Conservation (phyloP, 1,140 invertebrate genomes). For the Mercenaria mercenaria region DNA sequence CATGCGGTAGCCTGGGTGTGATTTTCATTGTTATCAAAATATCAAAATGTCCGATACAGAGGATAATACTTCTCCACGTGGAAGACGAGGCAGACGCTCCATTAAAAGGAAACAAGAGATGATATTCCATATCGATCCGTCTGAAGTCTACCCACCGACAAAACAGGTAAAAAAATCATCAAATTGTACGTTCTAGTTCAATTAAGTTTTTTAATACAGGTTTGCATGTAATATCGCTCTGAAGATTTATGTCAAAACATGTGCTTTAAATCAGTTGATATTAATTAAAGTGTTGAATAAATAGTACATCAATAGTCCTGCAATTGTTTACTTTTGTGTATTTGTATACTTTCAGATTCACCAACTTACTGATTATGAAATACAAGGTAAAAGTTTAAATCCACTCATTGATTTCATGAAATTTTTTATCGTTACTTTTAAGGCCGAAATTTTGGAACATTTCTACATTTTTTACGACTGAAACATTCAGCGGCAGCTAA, state of each 20-base stretch:
- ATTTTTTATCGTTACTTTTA: no score
- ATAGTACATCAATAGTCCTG: no score
- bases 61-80: background rate
- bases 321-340: no score
- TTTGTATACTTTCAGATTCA: background rate
- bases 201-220: background rate
- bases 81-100: background rate
- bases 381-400: background rate
- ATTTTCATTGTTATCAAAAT: no score
- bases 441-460: no score
- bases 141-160: background rate
- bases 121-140: background rate
- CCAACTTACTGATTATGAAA: background rate
- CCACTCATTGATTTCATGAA: background rate
- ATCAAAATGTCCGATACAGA: background rate
- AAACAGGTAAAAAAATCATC: slow-evolving; percentile 24
- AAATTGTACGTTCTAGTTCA: no score
- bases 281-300: no score
- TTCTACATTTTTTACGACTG: background rate
- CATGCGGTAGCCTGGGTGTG: no score
- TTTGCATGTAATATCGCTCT: background rate
- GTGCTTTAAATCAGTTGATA: no score
- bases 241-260: background rate
- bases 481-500: background rate
- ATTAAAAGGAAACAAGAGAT: slow-evolving; percentile 21